These are phyloP conservation scores for Drosophila triauraria DNA, from an alignment of 1,140 invertebrate genomes.

Conservation along the genomic window DNA sequence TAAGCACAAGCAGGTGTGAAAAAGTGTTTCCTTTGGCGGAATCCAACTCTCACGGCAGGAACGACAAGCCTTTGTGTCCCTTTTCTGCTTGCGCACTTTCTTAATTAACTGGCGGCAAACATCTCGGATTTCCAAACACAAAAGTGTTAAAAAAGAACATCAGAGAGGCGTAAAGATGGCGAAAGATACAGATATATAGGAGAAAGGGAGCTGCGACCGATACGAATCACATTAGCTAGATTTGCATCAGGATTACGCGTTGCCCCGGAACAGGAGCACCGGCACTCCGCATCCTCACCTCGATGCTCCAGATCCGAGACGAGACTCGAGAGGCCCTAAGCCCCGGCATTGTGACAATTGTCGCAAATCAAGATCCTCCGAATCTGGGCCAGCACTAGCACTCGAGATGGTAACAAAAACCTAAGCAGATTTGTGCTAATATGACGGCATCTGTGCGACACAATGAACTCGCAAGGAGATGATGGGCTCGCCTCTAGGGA, in stretches of 20 bases:
- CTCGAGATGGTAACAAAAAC: conserved; percentile 69
- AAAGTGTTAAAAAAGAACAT: conserved; percentile 72
- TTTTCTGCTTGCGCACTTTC: conserved; percentile 28
- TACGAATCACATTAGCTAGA: conserved; percentile 78
- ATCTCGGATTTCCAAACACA: conserved; percentile 58
- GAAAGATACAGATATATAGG: background rate
- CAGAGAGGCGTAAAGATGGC: conserved; percentile 29
- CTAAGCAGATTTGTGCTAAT: conserved; percentile 82
- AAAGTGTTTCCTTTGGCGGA: background rate
- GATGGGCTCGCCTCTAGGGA: conserved; percentile 5
- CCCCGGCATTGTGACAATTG: conserved; percentile 69
- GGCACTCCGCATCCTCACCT: conserved; percentile 36
- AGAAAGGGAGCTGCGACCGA: conserved; percentile 25
- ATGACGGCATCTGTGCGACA: conserved; percentile 78
- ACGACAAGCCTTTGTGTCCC: conserved; percentile 29
- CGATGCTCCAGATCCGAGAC: conserved; percentile 16
- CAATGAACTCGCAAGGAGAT: conserved; percentile 42
- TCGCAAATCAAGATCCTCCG: conserved; percentile 63
- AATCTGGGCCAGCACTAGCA: conserved; percentile 56
- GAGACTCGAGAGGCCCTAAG: conserved; percentile 28
- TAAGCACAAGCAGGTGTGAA: conserved; percentile 26
- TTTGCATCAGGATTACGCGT: conserved; percentile 74
- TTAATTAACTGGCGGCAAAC: conserved; percentile 56
- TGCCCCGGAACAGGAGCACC: conserved; percentile 39
- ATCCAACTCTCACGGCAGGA: conserved; percentile 32